Conservation (phyloP, 2,113 vertebrate species). For the Syngnathus typhle region DNA sequence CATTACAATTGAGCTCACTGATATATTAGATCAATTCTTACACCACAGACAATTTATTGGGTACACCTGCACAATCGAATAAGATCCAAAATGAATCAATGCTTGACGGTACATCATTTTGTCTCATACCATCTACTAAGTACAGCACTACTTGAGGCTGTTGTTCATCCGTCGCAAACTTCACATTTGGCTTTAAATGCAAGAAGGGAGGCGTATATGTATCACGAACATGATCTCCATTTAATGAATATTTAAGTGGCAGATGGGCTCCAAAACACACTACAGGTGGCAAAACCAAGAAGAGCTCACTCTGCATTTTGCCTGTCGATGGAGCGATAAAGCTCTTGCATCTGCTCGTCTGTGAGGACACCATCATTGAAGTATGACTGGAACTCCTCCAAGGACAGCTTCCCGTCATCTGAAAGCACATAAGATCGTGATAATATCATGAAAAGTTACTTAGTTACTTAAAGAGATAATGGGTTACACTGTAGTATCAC, state of each 20-base stretch:
- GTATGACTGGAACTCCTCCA: constrained; percentile 94
- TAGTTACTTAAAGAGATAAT: too few species aligned
- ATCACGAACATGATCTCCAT: constrained; percentile 31
- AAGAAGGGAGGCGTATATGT: constrained; percentile 14
- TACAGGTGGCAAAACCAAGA: constrained; percentile 39
- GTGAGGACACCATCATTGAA: constrained; percentile 89
- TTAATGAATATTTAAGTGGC: constrained; percentile 22
- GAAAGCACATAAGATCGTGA: constrained; percentile 28
- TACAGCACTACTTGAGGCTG: neutral
- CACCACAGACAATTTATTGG: neutral
- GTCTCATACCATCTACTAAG: neutral
- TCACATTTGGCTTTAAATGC: constrained; percentile 4
- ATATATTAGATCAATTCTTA: neutral
- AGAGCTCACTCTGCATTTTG: constrained; percentile 80
- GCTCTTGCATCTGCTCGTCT: constrained; percentile 83
- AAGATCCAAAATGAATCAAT: neutral
- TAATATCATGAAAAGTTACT: constrained; percentile 14
- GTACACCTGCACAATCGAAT: neutral
- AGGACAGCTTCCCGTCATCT: constrained; percentile 93
- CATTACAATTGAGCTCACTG: neutral
- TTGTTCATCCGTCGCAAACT: constrained; percentile 17
- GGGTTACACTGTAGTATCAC: too few species aligned
- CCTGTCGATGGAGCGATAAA: constrained; percentile 85
- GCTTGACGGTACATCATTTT: neutral
- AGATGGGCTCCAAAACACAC: constrained; percentile 30